These are phyloP conservation scores for Hypotaenidia okinawae DNA, from an alignment of 2,797 vertebrate genomes.

Conservation along the genomic window DNA sequence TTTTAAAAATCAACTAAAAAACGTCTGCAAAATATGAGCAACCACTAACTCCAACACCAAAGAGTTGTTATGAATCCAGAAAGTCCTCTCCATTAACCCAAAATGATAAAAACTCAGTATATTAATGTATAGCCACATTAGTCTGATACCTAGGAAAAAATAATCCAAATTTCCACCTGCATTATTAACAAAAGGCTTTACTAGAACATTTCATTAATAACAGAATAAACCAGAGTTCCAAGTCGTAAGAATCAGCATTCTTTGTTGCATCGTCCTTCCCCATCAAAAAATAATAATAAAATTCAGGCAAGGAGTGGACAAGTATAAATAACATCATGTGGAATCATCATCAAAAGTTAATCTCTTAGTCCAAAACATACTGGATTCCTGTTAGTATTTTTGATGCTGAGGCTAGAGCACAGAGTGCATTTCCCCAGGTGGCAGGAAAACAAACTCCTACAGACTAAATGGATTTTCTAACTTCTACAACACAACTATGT, in stretches of 20 bases:
- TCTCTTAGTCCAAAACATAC: not conserved
- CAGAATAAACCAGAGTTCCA: not conserved
- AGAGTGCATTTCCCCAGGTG: not conserved
- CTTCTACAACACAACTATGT: not conserved
- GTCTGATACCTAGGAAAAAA: not conserved
- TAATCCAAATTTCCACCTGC: not conserved
- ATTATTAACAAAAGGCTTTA: not conserved
- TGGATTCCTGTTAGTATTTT: not conserved
- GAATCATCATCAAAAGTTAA: not conserved
- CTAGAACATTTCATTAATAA: not conserved
- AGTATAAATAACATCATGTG: not conserved
- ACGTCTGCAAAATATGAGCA: not conserved
- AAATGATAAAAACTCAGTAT: not conserved
- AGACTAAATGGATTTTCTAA: not conserved
- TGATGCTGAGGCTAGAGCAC: not conserved
- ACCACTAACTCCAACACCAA: not conserved
- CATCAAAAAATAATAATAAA: not conserved
- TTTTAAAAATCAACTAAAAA: not conserved
- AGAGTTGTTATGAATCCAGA: not conserved
- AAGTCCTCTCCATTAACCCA: not conserved
- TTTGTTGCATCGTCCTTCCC: not conserved
- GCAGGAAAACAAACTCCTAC: conserved; percentile 11
- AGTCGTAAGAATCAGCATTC: not conserved
- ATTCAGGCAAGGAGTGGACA: not conserved
- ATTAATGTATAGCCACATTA: not conserved